Evolutionary conservation across 1,140 invertebrate genomes (phyloP).

Genomic region (Drosophila sucinea): DNA sequence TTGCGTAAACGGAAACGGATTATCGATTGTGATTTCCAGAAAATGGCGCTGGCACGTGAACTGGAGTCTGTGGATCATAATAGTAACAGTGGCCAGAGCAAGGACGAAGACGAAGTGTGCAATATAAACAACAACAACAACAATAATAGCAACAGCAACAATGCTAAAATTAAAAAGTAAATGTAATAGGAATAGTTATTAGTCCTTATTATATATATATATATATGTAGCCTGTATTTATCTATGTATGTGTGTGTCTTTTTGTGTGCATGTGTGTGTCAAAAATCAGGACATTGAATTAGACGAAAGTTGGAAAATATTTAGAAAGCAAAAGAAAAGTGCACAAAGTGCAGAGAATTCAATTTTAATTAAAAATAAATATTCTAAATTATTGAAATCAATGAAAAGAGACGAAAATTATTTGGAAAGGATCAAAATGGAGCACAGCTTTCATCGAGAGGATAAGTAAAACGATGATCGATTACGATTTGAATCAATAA

Average conservation of each 20-base stretch:
- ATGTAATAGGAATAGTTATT: constrained; percentile 29
- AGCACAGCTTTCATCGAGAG: too few relatives aligned
- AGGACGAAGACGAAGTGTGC: constrained; percentile 51
- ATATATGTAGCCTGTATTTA: constrained; percentile 48
- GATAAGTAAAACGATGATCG: too few relatives aligned
- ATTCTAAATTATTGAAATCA: constrained; percentile 2
- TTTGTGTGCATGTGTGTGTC: constrained; percentile 21
- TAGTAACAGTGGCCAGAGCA: constrained; percentile 21
- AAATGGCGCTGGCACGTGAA: constrained; percentile 62
- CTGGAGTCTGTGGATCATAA: constrained; percentile 57
- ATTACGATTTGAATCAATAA: too few relatives aligned
- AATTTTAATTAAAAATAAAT: constrained; percentile 8
- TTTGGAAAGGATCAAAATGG: too few relatives aligned
- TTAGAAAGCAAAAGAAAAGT: background rate
- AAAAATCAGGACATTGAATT: constrained; percentile 10
- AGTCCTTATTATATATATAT: constrained; percentile 25
- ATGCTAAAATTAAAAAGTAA: constrained; percentile 71
- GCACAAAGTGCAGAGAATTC: constrained; percentile 4
- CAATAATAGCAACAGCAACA: constrained; percentile 42
- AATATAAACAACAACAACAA: constrained; percentile 50
- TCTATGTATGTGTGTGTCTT: constrained; percentile 31
- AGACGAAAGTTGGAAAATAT: constrained; percentile 33
- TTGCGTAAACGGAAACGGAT: constrained; percentile 85
- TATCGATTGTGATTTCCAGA: constrained; percentile 82
- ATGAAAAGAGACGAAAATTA: background rate